phyloP scores from a whole-genome alignment of 2,888 invertebrate species.

The Romanomermis culicivorax region DNA sequence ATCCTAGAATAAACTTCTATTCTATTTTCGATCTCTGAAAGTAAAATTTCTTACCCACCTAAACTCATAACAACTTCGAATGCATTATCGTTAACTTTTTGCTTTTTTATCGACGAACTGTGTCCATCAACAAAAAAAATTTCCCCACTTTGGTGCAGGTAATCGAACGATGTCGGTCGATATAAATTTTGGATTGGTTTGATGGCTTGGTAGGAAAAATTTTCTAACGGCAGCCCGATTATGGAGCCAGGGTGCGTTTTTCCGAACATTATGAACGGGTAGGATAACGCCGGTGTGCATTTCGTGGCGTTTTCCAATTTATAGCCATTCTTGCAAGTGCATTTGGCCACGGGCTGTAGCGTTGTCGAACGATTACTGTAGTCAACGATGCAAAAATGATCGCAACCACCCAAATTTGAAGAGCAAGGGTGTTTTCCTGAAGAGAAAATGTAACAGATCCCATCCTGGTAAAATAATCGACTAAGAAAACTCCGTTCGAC shows the following conservation, averaged over 20 bases:
- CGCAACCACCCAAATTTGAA: conserved; percentile 45
- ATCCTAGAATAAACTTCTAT: conserved; percentile 21
- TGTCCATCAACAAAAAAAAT: conserved; percentile 44
- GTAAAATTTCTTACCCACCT: background rate
- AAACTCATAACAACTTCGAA: background rate
- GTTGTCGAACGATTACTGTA: conserved; percentile 38
- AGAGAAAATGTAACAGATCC: conserved; percentile 5
- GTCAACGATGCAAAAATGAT: conserved; percentile 51
- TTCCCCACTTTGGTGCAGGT: conserved; percentile 40
- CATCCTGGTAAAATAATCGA: too few species aligned
- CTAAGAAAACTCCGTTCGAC: too few species aligned
- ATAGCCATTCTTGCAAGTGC: conserved; percentile 52
- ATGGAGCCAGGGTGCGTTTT: conserved; percentile 49
- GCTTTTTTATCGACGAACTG: conserved; percentile 41
- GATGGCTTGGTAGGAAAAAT: conserved; percentile 37
- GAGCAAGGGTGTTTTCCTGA: conserved; percentile 47
- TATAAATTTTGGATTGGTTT: conserved; percentile 47
- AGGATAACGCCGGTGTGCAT: conserved; percentile 12
- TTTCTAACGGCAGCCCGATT: conserved; percentile 39
- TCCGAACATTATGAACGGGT: conserved; percentile 38
- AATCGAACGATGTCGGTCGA: conserved; percentile 47
- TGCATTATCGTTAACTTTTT: conserved; percentile 38
- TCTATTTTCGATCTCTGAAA: background rate
- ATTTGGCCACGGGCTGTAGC: conserved; percentile 38
- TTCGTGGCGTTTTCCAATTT: conserved; percentile 38